Percentiles rank a stretch among this genome's conserved stretches.
Evolutionary conservation across 2,888 invertebrate species (phyloP).

Genomic region (Trachelus troglodyta): DNA sequence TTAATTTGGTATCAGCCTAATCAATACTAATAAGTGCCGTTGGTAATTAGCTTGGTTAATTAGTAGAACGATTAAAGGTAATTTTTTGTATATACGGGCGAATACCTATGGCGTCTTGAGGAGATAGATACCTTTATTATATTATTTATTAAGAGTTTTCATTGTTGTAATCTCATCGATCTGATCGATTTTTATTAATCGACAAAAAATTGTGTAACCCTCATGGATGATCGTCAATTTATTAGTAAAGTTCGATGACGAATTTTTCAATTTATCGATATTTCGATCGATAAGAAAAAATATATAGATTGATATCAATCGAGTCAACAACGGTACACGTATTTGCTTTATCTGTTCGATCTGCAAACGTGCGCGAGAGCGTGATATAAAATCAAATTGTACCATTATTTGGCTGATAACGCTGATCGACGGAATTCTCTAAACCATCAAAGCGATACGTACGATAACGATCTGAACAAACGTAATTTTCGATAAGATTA

Average conservation of each 20-base stretch:
- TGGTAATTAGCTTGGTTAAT: not conserved
- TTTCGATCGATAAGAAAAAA: not conserved
- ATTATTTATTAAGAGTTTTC: too few species aligned
- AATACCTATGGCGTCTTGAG: not conserved
- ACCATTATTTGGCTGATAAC: not conserved
- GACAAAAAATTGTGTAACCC: not conserved
- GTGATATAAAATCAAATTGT: not conserved
- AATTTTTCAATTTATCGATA: not conserved
- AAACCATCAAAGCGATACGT: not conserved
- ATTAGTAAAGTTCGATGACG: not conserved
- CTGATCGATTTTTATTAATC: not conserved
- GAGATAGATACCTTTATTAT: too few species aligned
- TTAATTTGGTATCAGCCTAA: constrained; percentile 32
- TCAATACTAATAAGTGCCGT: constrained; percentile 7
- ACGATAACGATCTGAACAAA: not conserved
- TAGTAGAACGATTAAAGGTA: not conserved
- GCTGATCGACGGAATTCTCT: not conserved
- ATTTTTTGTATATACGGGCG: not conserved
- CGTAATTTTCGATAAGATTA: not conserved
- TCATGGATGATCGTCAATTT: not conserved
- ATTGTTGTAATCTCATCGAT: too few species aligned
- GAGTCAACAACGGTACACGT: not conserved
- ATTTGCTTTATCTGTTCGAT: not conserved
- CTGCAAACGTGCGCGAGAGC: not conserved
- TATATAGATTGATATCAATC: not conserved